These are phyloP conservation scores for Pyrgilauda ruficollis DNA, from an alignment of 2,113 vertebrate species.

Conservation along the genomic window DNA sequence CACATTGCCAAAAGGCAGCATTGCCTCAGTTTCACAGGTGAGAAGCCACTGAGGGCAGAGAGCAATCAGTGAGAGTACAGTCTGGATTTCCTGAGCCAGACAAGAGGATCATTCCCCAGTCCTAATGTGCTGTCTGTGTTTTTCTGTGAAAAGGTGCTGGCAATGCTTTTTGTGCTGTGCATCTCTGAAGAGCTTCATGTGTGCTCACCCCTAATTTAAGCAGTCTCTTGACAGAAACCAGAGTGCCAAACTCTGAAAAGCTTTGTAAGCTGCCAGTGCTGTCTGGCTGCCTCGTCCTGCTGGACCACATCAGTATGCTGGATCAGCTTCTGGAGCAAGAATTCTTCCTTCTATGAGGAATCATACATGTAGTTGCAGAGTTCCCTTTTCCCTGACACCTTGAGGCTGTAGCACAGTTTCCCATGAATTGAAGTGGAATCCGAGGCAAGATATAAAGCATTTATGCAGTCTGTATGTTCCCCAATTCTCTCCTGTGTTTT, in stretches of 20 bases:
- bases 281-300: background rate
- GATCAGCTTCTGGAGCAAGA: background rate
- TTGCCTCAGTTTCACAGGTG: background rate
- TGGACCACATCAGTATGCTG: background rate
- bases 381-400: background rate
- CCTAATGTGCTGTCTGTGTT: background rate
- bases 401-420: background rate
- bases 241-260: background rate
- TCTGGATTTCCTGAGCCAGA: background rate
- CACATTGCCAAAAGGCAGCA: background rate
- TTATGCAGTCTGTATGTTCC: background rate
- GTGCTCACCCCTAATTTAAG: background rate
- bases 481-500: background rate
- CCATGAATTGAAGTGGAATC: background rate
- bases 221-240: background rate
- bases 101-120: background rate
- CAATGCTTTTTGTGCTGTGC: background rate
- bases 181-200: background rate
- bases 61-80: accelerated
- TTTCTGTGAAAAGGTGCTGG: background rate
- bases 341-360: background rate
- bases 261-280: background rate
- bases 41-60: background rate
- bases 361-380: background rate
- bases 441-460: background rate